phyloP scores from a whole-genome alignment of 2,888 invertebrate species.

The Philereme transversata region DNA sequence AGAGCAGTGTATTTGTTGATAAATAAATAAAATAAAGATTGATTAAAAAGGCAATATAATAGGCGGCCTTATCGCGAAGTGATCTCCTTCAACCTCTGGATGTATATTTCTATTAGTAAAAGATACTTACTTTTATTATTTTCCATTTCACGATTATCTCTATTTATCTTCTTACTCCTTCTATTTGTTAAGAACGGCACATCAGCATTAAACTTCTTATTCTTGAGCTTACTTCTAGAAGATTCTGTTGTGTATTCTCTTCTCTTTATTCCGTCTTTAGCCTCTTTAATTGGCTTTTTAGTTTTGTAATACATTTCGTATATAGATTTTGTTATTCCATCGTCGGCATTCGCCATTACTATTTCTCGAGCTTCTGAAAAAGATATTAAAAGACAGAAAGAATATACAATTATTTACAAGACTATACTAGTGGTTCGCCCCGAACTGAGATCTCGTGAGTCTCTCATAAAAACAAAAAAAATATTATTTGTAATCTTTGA shows the following conservation, averaged over 20 bases:
- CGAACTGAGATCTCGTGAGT: too few species aligned
- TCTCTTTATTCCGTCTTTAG: conserved; percentile 26
- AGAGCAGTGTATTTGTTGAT: too few species aligned
- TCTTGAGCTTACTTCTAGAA: conserved; percentile 31
- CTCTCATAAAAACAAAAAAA: too few species aligned
- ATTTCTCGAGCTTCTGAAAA: conserved; percentile 34
- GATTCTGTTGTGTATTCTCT: conserved; percentile 27
- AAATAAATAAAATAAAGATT: too few species aligned
- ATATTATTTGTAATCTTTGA: too few species aligned
- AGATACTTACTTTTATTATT: not conserved
- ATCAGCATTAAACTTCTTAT: conserved; percentile 30
- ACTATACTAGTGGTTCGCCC: too few species aligned
- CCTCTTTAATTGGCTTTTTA: conserved; percentile 26
- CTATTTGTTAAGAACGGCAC: conserved; percentile 43
- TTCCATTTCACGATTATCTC: conserved; percentile 6
- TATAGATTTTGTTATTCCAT: conserved; percentile 70
- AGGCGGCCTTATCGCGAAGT: too few species aligned
- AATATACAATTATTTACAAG: too few species aligned
- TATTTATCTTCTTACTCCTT: conserved; percentile 11
- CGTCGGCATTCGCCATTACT: conserved; percentile 52
- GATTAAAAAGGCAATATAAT: too few species aligned
- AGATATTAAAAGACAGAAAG: not conserved
- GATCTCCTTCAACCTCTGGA: too few species aligned
- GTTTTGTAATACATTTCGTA: conserved; percentile 74
- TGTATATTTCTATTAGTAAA: too few species aligned